These are phyloP conservation scores for Cacatua alba DNA, from an alignment of 2,113 vertebrate genomes.

Conservation along the genomic window DNA sequence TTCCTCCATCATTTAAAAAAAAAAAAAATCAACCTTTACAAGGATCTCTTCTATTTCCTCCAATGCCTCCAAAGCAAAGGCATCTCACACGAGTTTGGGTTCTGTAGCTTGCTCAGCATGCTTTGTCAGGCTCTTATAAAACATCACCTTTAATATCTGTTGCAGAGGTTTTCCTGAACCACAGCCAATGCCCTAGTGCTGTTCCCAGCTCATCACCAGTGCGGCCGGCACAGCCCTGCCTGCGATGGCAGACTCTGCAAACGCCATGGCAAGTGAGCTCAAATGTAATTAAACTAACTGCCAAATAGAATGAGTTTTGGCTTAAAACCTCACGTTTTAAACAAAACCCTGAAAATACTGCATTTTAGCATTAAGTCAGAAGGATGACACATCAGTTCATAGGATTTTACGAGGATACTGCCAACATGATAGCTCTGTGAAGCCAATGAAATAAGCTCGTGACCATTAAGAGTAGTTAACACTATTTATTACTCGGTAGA, in stretches of 20 bases:
- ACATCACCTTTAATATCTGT: neutral
- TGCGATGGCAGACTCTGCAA: accelerated
- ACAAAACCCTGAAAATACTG: accelerated
- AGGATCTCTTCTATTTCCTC: neutral
- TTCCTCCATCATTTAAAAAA: neutral
- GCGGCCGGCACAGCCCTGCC: neutral
- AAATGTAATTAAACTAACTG: neutral
- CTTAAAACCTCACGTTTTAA: accelerated
- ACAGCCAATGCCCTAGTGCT: neutral
- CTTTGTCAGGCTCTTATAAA: neutral
- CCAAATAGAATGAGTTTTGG: neutral
- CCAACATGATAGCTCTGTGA: accelerated
- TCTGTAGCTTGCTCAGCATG: accelerated
- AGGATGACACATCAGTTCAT: neutral
- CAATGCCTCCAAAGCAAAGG: accelerated
- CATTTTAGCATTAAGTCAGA: neutral
- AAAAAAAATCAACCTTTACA: neutral
- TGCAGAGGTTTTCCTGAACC: neutral
- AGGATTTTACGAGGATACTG: neutral
- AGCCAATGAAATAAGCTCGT: neutral
- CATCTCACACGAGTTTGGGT: accelerated
- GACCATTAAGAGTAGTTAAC: neutral
- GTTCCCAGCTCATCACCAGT: neutral
- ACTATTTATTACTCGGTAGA: accelerated
- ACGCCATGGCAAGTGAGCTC: accelerated